Conservation (phyloP, 1,140 invertebrate species). For the Leptinotarsa undecemlineata region DNA sequence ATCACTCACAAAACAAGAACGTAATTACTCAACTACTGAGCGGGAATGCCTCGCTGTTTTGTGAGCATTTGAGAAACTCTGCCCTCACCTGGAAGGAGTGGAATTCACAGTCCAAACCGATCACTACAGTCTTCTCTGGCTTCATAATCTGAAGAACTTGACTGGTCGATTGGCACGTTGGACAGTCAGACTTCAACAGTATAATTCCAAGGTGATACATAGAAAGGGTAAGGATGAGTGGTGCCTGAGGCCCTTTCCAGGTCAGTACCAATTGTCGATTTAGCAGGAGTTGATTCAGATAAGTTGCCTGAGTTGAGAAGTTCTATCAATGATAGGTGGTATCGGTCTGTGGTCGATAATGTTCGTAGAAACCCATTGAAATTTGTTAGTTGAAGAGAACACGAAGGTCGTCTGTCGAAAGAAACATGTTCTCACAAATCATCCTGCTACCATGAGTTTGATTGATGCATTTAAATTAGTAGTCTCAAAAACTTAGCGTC, state of each 20-base stretch:
- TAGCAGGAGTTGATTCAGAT: neutral
- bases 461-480: slow-evolving; percentile 41
- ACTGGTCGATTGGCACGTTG: slow-evolving; percentile 29
- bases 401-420: neutral
- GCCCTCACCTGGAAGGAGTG: slow-evolving; percentile 51
- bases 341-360: neutral
- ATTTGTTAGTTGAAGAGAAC: neutral
- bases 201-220: slow-evolving; percentile 4
- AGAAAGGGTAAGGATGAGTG: slow-evolving; percentile 22
- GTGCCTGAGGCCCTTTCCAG: slow-evolving; percentile 22
- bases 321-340: neutral
- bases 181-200: slow-evolving; percentile 10
- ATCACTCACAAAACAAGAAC: slow-evolving; percentile 48
- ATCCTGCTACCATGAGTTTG: neutral
- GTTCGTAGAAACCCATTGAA: neutral
- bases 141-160: slow-evolving; percentile 47
- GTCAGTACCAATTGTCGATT: slow-evolving; percentile 2
- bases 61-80: slow-evolving; percentile 48
- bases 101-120: slow-evolving; percentile 56
- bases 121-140: slow-evolving; percentile 54
- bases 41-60: slow-evolving; percentile 56
- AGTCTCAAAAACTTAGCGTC: slow-evolving; percentile 33
- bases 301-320: too few species aligned
- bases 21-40: slow-evolving; percentile 53
- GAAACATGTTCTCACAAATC: neutral